Evolutionary conservation across 2,888 invertebrate species (phyloP).

Genomic region (Ommatoiulus sabulosus): DNA sequence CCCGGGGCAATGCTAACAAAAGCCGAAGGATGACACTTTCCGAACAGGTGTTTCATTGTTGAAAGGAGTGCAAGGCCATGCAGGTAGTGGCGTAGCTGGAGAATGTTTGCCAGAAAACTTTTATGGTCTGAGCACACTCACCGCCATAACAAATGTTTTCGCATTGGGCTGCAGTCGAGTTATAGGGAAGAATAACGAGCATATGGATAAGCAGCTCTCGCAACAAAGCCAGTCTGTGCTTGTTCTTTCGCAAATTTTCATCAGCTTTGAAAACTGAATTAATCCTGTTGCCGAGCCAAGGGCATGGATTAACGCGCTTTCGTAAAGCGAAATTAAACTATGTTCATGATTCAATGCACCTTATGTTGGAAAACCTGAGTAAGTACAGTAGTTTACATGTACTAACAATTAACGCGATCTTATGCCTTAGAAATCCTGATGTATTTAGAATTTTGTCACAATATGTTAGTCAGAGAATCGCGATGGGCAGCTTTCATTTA

Average conservation of each 20-base stretch:
- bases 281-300: not conserved
- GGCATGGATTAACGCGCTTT: not conserved
- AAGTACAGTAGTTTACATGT: no score
- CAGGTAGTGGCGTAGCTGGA: constrained; percentile 30
- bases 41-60: constrained; percentile 37
- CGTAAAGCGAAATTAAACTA: not conserved
- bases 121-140: constrained; percentile 22
- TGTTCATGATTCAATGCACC: not conserved
- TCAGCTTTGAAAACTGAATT: not conserved
- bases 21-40: constrained; percentile 38
- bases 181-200: not conserved
- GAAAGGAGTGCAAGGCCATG: constrained; percentile 47
- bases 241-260: not conserved
- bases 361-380: not conserved
- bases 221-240: not conserved
- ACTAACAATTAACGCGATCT: no score
- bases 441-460: no score
- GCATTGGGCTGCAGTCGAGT: not conserved
- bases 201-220: not conserved
- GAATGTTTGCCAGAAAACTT: constrained; percentile 42
- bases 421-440: no score
- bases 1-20: not conserved
- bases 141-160: constrained; percentile 27
- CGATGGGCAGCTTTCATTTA: no score
- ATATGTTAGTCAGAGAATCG: no score